Evolutionary conservation across 2,888 invertebrate species (phyloP).

Genomic region (Aradus depressus): DNA sequence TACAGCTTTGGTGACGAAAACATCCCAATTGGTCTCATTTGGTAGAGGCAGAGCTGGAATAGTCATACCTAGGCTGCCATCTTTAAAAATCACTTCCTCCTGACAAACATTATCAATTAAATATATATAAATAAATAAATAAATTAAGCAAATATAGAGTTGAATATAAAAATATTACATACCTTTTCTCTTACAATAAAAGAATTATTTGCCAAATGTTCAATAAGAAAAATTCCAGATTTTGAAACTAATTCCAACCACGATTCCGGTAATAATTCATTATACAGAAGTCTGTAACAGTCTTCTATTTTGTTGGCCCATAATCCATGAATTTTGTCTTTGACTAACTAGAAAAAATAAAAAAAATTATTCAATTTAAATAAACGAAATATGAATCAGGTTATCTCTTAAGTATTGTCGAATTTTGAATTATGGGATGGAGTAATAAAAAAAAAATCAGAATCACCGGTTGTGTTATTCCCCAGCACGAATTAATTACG

Average conservation of each 20-base stretch:
- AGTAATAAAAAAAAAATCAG: no score
- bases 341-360: slow-evolving; percentile 1
- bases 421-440: no score
- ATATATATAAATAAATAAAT: neutral
- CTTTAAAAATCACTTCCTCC: no score
- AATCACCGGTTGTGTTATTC: no score
- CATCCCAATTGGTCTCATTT: slow-evolving; percentile 10
- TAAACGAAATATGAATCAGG: no score
- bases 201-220: slow-evolving; percentile 4
- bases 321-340: slow-evolving; percentile 4
- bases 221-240: slow-evolving; percentile 1
- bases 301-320: slow-evolving; percentile 13
- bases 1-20: slow-evolving; percentile 8
- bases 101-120: neutral
- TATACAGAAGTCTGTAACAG: neutral
- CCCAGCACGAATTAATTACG: no score
- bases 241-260: slow-evolving; percentile 13
- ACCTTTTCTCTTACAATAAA: slow-evolving; percentile 12
- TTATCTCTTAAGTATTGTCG: no score
- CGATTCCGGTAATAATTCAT: slow-evolving; percentile 12
- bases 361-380: no score
- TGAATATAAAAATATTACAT: neutral
- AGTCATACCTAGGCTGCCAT: neutral
- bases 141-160: neutral
- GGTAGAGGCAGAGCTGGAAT: slow-evolving; percentile 8